Conservation (phyloP, 2,888 invertebrate genomes). For the Apamea crenata region DNA sequence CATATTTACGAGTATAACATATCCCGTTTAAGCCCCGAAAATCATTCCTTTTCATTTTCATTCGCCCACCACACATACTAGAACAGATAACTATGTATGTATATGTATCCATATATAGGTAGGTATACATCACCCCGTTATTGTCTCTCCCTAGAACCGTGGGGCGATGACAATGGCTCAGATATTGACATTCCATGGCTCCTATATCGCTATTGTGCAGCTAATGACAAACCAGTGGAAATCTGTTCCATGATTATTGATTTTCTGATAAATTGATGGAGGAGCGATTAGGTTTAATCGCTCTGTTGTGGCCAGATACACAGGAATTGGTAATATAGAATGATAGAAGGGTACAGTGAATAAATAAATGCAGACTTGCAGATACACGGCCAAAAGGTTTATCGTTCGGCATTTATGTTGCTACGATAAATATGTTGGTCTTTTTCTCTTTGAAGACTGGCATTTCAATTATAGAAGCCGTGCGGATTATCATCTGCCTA, state of each 20-base stretch:
- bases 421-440: neutral
- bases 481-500: too few relatives aligned
- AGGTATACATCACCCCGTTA: slow-evolving; percentile 69
- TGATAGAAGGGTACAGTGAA: neutral
- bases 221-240: slow-evolving; percentile 86
- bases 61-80: slow-evolving; percentile 5
- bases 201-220: slow-evolving; percentile 81
- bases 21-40: slow-evolving; percentile 14
- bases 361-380: neutral
- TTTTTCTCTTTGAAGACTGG: neutral
- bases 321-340: neutral
- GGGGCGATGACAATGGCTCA: slow-evolving; percentile 79
- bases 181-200: slow-evolving; percentile 86
- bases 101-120: slow-evolving; percentile 5
- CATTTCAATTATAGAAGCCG: neutral
- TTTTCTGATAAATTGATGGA: slow-evolving; percentile 70
- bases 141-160: slow-evolving; percentile 65
- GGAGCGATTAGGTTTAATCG: slow-evolving; percentile 46
- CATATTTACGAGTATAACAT: neutral
- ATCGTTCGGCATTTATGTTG: too few relatives aligned
- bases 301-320: slow-evolving; percentile 24
- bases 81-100: slow-evolving; percentile 12
- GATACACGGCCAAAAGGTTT: neutral
- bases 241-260: slow-evolving; percentile 79
- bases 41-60: slow-evolving; percentile 23